These are phyloP conservation scores for Orthosia incerta DNA, from an alignment of 2,888 invertebrate genomes.

Conservation along the genomic window DNA sequence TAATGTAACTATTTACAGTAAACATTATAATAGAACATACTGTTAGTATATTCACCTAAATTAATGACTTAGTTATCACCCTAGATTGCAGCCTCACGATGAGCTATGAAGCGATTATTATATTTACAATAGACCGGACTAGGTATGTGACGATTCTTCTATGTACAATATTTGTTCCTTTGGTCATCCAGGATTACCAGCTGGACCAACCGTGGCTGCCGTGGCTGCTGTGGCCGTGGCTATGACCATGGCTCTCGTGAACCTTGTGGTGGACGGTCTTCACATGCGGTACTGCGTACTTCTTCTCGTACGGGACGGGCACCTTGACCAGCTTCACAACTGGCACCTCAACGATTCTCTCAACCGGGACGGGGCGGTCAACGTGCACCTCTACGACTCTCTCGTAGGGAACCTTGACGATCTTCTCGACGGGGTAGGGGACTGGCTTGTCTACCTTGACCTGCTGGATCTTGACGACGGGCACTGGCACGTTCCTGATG, in stretches of 20 bases:
- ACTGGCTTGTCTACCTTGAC: slow-evolving; percentile 91
- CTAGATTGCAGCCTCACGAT: slow-evolving; percentile 90
- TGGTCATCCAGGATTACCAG: slow-evolving; percentile 68
- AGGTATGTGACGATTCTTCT: slow-evolving; percentile 72
- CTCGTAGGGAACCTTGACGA: slow-evolving; percentile 91
- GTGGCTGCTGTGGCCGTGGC: slow-evolving; percentile 60
- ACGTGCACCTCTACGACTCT: slow-evolving; percentile 90
- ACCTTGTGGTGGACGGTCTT: slow-evolving; percentile 88
- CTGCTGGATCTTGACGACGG: slow-evolving; percentile 90
- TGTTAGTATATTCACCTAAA: slow-evolving; percentile 81
- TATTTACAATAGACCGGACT: slow-evolving; percentile 87
- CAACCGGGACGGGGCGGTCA: slow-evolving; percentile 90
- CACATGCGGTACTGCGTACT: slow-evolving; percentile 84
- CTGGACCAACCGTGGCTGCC: slow-evolving; percentile 70
- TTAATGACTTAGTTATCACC: slow-evolving; percentile 91
- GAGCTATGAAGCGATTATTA: slow-evolving; percentile 82
- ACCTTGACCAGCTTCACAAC: slow-evolving; percentile 88
- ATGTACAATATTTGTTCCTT: slow-evolving; percentile 55
- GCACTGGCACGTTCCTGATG: slow-evolving; percentile 89
- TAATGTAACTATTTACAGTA: slow-evolving; percentile 88
- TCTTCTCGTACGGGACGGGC: slow-evolving; percentile 85
- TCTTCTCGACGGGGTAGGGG: slow-evolving; percentile 91
- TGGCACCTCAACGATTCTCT: slow-evolving; percentile 89
- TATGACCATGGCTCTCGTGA: slow-evolving; percentile 69
- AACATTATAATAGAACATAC: slow-evolving; percentile 76